These are phyloP conservation scores for Hyposoter didymator DNA, from an alignment of 2,888 invertebrate species.

Conservation along the genomic window DNA sequence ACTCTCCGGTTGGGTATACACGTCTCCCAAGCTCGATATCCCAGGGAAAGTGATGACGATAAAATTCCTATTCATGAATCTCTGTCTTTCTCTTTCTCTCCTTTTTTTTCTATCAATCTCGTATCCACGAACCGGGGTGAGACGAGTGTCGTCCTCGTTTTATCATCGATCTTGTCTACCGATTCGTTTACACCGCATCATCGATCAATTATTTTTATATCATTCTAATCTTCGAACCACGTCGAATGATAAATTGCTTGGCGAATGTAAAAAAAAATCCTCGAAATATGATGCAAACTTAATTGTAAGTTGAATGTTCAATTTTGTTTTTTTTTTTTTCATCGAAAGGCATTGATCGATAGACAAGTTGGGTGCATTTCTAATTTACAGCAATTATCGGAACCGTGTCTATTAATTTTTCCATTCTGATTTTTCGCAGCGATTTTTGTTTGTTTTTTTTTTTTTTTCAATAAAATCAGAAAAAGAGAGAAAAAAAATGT, in stretches of 20 bases:
- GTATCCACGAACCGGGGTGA: background rate
- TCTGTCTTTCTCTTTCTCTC: conserved; percentile 15
- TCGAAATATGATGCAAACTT: background rate
- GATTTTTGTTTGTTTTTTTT: too few species aligned
- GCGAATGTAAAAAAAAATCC: background rate
- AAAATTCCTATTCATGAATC: conserved; percentile 48
- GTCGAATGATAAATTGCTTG: background rate
- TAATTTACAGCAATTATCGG: too few species aligned
- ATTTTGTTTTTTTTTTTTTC: too few species aligned
- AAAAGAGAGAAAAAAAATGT: too few species aligned
- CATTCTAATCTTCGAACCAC: background rate
- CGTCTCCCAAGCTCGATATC: conserved; percentile 47
- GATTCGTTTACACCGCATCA: conserved; percentile 13
- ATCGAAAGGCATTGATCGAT: too few species aligned
- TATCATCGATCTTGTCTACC: conserved; percentile 38
- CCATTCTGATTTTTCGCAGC: too few species aligned
- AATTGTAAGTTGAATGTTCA: background rate
- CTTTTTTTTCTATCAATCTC: background rate
- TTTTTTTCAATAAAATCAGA: too few species aligned
- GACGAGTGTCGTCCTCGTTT: conserved; percentile 6
- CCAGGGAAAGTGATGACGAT: conserved; percentile 51
- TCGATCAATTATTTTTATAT: conserved; percentile 41
- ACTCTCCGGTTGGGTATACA: conserved; percentile 31
- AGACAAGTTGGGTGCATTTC: too few species aligned
- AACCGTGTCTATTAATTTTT: too few species aligned